Evolutionary conservation across 2,113 vertebrate species (phyloP).

Genomic region (Nyctereutes procyonoides): DNA sequence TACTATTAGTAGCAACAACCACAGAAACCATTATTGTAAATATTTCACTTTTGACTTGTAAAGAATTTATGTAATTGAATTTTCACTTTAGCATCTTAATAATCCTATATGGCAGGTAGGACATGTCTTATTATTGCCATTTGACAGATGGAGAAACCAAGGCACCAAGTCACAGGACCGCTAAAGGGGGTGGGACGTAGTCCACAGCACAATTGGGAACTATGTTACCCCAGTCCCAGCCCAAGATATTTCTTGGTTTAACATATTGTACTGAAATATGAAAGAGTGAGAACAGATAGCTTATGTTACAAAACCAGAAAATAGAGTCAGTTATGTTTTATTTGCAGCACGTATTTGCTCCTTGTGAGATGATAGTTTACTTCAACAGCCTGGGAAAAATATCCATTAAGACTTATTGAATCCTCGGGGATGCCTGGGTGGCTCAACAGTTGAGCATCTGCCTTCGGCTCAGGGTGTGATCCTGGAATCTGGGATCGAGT

Average conservation of each 20-base stretch:
- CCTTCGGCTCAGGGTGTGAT: too few relatives aligned
- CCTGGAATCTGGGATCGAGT: too few relatives aligned
- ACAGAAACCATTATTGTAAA: neutral
- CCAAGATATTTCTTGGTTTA: neutral
- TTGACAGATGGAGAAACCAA: neutral
- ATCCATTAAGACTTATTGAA: neutral
- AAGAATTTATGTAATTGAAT: neutral
- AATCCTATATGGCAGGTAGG: neutral
- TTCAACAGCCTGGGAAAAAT: conserved; percentile 13
- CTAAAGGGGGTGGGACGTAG: neutral
- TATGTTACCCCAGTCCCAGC: neutral
- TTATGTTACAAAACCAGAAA: neutral
- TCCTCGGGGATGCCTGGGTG: neutral
- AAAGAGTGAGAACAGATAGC: neutral
- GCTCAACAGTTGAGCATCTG: too few relatives aligned
- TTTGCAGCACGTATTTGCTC: neutral
- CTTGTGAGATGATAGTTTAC: neutral
- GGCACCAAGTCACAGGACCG: neutral
- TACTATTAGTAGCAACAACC: neutral
- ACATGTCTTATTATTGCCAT: neutral
- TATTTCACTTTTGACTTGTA: neutral
- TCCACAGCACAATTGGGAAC: neutral
- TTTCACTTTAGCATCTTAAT: neutral
- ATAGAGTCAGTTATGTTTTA: neutral
- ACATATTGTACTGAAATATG: neutral